Evolutionary conservation across 2,797 vertebrate species (phyloP).

Genomic region (Trachops cirrhosus): DNA sequence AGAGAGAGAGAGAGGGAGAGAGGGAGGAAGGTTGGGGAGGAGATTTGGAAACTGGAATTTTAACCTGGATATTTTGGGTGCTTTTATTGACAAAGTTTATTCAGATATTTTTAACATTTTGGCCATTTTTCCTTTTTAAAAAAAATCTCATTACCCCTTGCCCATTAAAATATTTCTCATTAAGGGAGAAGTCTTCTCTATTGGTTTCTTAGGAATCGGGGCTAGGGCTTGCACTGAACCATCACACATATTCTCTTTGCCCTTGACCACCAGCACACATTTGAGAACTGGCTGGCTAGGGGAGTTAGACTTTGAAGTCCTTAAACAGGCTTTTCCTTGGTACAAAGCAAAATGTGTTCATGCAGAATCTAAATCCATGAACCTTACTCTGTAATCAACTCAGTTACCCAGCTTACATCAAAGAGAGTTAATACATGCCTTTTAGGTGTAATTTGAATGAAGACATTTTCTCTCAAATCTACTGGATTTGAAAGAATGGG

Average conservation of each 20-base stretch:
- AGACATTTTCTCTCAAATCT: conserved; percentile 28
- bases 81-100: conserved; percentile 10
- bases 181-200: neutral
- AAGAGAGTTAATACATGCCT: conserved; percentile 49
- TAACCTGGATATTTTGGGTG: neutral
- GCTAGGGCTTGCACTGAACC: conserved; percentile 17
- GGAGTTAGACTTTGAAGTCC: conserved; percentile 50
- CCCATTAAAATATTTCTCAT: conserved; percentile 21
- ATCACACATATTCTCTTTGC: conserved; percentile 19
- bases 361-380: conserved; percentile 47
- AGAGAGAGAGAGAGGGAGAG: too few relatives aligned
- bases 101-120: conserved; percentile 22
- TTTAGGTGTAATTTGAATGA: conserved; percentile 57
- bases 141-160: conserved; percentile 4
- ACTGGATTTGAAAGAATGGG: neutral
- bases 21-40: neutral
- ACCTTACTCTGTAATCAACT: conserved; percentile 51
- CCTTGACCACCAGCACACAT: conserved; percentile 40
- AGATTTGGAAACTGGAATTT: neutral
- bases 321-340: conserved; percentile 50
- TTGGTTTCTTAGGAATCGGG: neutral
- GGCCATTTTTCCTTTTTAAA: neutral
- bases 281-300: neutral
- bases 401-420: conserved; percentile 50
- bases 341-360: conserved; percentile 44